phyloP scores from a whole-genome alignment of 2,113 vertebrate species.

The Stictonetta naevosa region DNA sequence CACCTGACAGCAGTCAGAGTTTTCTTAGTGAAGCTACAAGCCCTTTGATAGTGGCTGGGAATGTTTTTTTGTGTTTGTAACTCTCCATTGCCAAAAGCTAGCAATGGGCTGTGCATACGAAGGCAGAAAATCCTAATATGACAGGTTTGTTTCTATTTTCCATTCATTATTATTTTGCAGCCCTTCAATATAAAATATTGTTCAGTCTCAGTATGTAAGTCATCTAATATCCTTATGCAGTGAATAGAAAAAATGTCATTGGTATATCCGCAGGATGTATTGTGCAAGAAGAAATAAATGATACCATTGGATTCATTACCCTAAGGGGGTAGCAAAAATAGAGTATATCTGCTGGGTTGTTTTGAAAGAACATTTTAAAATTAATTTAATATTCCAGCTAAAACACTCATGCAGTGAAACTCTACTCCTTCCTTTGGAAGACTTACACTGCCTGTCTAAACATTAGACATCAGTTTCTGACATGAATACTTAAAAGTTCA shows the following conservation, averaged over 20 bases:
- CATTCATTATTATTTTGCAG: background rate
- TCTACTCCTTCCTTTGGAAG: conserved; percentile 23
- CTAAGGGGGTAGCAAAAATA: background rate
- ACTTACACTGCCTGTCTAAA: background rate
- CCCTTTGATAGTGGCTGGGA: background rate
- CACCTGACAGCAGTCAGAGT: background rate
- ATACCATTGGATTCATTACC: background rate
- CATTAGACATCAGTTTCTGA: conserved; percentile 3
- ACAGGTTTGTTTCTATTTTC: background rate
- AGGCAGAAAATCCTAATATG: background rate
- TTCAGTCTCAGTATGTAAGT: background rate
- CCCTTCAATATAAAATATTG: background rate
- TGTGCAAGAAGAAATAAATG: conserved; percentile 14
- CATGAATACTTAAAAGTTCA: background rate
- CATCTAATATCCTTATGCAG: background rate
- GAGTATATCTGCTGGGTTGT: background rate
- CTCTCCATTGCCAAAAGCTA: background rate
- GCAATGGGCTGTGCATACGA: background rate
- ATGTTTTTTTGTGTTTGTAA: background rate
- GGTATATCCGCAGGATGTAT: background rate
- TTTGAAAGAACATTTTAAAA: conserved; percentile 27
- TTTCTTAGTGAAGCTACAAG: background rate
- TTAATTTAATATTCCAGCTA: conserved; percentile 13
- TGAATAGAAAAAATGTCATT: background rate
- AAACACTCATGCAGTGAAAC: conserved; percentile 6